Evolutionary conservation across 1,140 invertebrate species (phyloP), one percentile per base, ranked within the genome.

Genomic region (Drosophila saltans): DNA sequence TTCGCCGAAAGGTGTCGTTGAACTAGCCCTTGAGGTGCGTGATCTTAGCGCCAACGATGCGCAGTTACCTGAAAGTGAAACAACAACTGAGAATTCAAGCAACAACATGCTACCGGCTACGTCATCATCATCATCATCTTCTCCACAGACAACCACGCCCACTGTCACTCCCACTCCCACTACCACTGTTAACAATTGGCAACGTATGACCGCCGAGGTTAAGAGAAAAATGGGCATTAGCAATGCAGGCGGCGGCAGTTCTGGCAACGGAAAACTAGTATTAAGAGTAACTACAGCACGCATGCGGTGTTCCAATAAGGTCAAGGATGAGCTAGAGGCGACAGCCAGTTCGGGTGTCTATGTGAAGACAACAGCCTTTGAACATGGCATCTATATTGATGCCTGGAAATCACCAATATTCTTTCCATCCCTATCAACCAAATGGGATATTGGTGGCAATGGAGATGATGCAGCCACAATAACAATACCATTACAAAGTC

Each of bases 371-470:
- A 95, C 95, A 0, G 94, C 96, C 57, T 94, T 95, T 43, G 95
- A 96, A 78, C 93, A 94, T 45, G 94, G 94, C 57, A 94, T 95
- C 73, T 93, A 95, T 1, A 94, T 96, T 52, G 94, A 95, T 48
- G 96, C 96, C 70, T 96, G 96, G 95, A 96, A 96, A 84, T 96
- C 95, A 66, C 94, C 95, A 66, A 93, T 94, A 55, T 96, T 96
- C 90, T 92, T 93, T 16, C 95, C 96, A 3, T 95, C 95, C 2
- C 94, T 96, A 75, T 94, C 94, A 2, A 94, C 94, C 36, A 93
- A 94, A 80, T 94, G 94, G 94, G 94, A 94, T 81, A 62, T 65
- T 91, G 69, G 94, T 81, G 84, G 73, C 86, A 56, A 3, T 11
- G 81, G 77, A 7, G 72, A 66, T 1, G 93, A 93, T 65, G 92